A percentile compares a stretch with the other conserved stretches of the same genome.
phyloP scores from a whole-genome alignment of 35 echinoderm and acorn worm species.

The Apostichopus japonicus region DNA sequence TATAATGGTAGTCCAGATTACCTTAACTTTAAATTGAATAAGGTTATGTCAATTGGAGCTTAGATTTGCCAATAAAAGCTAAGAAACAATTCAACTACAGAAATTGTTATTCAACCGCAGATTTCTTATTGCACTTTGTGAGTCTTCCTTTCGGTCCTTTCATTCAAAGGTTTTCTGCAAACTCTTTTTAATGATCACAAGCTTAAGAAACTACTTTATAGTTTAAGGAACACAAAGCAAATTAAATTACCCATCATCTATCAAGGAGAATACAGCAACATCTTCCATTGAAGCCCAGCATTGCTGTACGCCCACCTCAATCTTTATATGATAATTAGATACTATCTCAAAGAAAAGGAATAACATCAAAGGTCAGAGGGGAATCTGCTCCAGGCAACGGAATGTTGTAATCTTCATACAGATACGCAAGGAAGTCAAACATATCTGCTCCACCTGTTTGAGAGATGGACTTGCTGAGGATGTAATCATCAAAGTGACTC shows the following conservation, averaged over 20 bases:
- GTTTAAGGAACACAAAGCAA: neutral
- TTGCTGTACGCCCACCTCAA: neutral
- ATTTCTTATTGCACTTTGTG: too few species aligned
- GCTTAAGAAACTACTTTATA: too few species aligned
- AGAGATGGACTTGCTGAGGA: neutral
- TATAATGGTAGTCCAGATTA: too few species aligned
- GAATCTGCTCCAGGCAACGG: neutral
- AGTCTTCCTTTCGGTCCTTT: too few species aligned
- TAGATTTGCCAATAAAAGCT: too few species aligned
- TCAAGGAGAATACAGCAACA: neutral
- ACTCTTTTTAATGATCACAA: too few species aligned
- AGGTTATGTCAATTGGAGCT: too few species aligned
- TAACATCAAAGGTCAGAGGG: neutral
- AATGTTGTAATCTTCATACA: neutral
- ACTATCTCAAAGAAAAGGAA: neutral
- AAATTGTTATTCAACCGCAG: too few species aligned
- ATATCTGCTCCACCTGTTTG: neutral
- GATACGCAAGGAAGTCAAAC: constrained; percentile 34
- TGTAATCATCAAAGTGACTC: neutral
- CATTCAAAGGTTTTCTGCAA: too few species aligned
- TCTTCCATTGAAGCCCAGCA: constrained; percentile 8
- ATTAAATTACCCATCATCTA: neutral
- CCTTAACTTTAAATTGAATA: too few species aligned
- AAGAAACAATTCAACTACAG: too few species aligned
- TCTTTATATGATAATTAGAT: neutral